These are phyloP conservation scores for Coendou prehensilis DNA, from an alignment of 2,797 vertebrate species.

Conservation along the genomic window DNA sequence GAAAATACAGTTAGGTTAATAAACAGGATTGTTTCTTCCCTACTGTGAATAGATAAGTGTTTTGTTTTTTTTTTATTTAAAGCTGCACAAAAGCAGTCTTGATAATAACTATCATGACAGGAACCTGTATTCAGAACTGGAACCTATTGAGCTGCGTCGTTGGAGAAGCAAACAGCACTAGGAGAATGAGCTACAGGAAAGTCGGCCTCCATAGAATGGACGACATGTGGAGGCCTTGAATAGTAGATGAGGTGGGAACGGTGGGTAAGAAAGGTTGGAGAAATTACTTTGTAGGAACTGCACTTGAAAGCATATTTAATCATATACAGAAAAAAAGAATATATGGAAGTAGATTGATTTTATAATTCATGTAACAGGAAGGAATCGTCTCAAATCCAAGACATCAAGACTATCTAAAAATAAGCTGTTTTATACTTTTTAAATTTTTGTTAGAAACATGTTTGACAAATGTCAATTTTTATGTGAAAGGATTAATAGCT, in stretches of 20 bases:
- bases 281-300: not conserved
- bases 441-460: not conserved
- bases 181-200: not conserved
- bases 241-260: too few species aligned
- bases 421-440: not conserved
- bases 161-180: constrained; percentile 22
- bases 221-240: too few species aligned
- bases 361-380: not conserved
- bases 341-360: not conserved
- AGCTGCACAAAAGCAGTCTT: constrained; percentile 15
- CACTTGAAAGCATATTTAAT: not conserved
- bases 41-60: constrained; percentile 42
- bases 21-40: constrained; percentile 76
- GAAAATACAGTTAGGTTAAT: constrained; percentile 76
- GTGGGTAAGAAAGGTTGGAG: not conserved
- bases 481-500: not conserved
- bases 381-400: not conserved
- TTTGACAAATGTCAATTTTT: not conserved
- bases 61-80: constrained; percentile 48
- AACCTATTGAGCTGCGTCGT: constrained; percentile 9
- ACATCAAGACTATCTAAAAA: not conserved
- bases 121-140: constrained; percentile 1
- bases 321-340: not conserved
- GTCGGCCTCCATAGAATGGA: not conserved
- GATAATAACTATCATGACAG: not conserved